A percentile compares a stretch with the other conserved stretches of the same genome.
Evolutionary conservation across 2,797 vertebrate genomes (phyloP).

Genomic region (Varecia variegata): DNA sequence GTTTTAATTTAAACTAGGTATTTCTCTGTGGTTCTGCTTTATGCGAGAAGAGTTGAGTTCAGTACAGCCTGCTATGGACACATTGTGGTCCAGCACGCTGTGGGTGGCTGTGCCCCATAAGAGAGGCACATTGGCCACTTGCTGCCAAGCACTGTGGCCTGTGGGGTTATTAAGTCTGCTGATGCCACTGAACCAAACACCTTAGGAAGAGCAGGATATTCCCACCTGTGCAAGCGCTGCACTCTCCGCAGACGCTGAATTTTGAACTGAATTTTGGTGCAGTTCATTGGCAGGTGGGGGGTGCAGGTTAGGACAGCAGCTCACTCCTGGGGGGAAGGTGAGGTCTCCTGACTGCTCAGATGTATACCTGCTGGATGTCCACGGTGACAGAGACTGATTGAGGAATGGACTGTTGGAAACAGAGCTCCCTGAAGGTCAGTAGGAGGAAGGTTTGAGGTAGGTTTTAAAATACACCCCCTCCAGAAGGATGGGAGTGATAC

Average conservation of each 20-base stretch:
- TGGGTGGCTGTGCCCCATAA: no score
- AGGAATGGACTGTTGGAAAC: neutral
- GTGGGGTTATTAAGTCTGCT: no score
- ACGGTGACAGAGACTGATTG: neutral
- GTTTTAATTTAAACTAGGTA: neutral
- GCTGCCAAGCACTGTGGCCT: neutral
- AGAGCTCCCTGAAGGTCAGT: neutral
- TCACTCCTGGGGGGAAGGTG: neutral
- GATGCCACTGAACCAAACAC: neutral
- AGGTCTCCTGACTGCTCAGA: neutral
- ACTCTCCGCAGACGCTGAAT: neutral
- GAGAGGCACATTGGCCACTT: neutral
- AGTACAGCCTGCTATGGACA: neutral
- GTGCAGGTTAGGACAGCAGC: neutral
- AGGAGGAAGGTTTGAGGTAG: neutral
- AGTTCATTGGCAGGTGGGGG: neutral
- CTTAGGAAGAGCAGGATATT: neutral
- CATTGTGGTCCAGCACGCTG: neutral
- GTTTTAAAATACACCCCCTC: no score
- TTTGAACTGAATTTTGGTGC: neutral
- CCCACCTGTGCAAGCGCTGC: fast-evolving
- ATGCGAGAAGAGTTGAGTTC: neutral
- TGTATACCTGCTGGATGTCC: neutral
- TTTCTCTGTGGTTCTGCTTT: neutral
- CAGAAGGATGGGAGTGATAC: neutral